Base-by-base conservation (phyloP, 2,888 invertebrate species). In the Diogma glabrata region DNA sequence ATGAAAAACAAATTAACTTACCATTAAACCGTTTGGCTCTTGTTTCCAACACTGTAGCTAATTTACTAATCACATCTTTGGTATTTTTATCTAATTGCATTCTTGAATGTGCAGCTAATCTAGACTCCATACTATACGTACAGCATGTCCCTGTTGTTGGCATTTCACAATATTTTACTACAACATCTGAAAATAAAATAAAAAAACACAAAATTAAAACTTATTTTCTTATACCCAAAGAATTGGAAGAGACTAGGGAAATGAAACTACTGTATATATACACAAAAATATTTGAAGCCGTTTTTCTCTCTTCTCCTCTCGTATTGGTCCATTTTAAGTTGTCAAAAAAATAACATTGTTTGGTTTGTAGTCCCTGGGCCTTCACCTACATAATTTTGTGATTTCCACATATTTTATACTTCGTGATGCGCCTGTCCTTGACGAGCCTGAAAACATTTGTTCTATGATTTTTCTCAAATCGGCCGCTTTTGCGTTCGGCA, bases 1-100 rank as follows among this genome's bases (percentile, higher is more conserved):
- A 14, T 20, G 61, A 61, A 58, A 60, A 60, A 54, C 57, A 47
- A 36, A 16, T 45, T 47, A 14, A 77, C 84, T 83, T 71, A 92
- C 92, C 84, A 67, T 93, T 89, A 71, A 93, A 91, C 67, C 84
- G 84, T 62, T 77, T 78, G 38, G 88, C 87, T 65, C 88, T 79
- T 58, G 81, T 80, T 49, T 80, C 78, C 61, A 93, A 77, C 56
- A 85, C 77, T 52, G 81, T 79, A 19, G 86, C 81, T 55, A 91
- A 74, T 64, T 84, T 82, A 59, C 76, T 76, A 53, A 91, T 82
- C 59, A 85, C 82, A 59, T 85, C 82, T 63, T 80, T 81, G 56
- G 87, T 75, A 55, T 82, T 79, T 58, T 77, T 77, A 60, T 88
- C 85, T 61, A 89, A 79, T 64, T 86, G 84, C 60, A 81, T 75